These are phyloP conservation scores for Trachelus troglodyta DNA, from an alignment of 2,888 invertebrate species.

Conservation along the genomic window DNA sequence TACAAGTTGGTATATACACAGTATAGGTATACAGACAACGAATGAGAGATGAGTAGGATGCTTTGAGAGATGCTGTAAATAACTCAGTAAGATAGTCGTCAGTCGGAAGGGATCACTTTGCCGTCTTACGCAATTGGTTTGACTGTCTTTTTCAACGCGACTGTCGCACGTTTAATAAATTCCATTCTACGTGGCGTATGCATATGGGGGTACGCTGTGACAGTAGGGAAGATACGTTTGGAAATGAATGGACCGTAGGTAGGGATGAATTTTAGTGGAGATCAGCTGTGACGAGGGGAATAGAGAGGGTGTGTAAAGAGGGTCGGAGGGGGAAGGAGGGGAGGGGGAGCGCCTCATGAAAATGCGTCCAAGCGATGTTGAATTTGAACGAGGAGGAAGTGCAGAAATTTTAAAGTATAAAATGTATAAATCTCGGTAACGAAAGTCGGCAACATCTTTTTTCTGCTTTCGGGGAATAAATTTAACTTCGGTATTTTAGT, in stretches of 20 bases:
- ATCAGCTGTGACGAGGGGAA: not conserved
- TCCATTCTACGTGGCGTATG: not conserved
- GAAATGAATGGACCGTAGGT: not conserved
- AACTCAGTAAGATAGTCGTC: not conserved
- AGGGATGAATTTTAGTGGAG: not conserved
- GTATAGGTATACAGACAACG: not conserved
- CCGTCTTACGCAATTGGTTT: not conserved
- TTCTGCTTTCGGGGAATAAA: not conserved
- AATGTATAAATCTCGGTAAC: not conserved
- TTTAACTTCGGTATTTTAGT: not conserved
- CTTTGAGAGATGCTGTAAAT: not conserved
- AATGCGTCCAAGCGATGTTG: not conserved
- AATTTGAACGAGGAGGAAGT: not conserved
- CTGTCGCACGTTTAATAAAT: not conserved
- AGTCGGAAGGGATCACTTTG: not conserved
- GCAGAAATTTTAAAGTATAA: not conserved
- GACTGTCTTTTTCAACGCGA: not conserved
- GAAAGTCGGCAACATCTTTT: not conserved
- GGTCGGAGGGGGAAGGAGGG: too few species aligned
- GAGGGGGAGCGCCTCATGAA: not conserved
- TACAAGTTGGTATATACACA: not conserved
- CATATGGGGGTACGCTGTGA: not conserved
- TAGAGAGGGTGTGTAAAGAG: too few species aligned
- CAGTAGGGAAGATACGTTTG: not conserved
- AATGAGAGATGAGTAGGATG: not conserved